A percentile compares a stretch with the other conserved stretches of the same genome.
These are phyloP conservation scores for Dryadula phaetusa DNA, from an alignment of 2,888 invertebrate species.

Conservation along the genomic window DNA sequence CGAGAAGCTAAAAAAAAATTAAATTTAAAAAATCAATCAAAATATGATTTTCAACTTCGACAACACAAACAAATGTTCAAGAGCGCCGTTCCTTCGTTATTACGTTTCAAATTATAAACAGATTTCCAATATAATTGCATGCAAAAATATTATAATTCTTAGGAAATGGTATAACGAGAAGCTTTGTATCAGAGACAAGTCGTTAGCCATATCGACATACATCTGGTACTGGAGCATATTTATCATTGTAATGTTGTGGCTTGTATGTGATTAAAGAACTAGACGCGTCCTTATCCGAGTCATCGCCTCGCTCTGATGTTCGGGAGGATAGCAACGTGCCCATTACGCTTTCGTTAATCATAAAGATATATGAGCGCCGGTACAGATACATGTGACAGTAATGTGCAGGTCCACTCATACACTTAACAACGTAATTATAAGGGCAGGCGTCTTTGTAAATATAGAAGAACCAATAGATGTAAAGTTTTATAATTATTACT, in stretches of 20 bases:
- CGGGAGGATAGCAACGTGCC: neutral
- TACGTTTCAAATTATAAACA: neutral
- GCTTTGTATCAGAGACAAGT: neutral
- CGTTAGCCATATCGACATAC: constrained; percentile 8
- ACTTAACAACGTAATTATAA: neutral
- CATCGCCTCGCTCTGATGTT: constrained; percentile 7
- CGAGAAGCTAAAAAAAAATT: too few relatives aligned
- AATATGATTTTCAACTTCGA: too few relatives aligned
- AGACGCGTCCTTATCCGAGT: neutral
- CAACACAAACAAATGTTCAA: neutral
- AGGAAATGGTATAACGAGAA: constrained; percentile 1
- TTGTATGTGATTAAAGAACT: constrained; percentile 8
- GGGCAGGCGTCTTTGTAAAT: neutral
- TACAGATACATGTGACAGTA: neutral
- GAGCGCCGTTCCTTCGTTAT: neutral
- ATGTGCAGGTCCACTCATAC: neutral
- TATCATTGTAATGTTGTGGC: neutral
- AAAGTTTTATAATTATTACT: neutral
- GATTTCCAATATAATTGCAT: neutral
- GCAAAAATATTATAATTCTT: neutral
- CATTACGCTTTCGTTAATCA: constrained; percentile 12
- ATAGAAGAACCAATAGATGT: neutral
- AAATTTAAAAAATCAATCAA: too few relatives aligned
- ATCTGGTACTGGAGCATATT: neutral
- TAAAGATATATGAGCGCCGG: constrained; percentile 7